phyloP scores from a whole-genome alignment of 2,888 invertebrate genomes.

The Subacronicta megacephala region DNA sequence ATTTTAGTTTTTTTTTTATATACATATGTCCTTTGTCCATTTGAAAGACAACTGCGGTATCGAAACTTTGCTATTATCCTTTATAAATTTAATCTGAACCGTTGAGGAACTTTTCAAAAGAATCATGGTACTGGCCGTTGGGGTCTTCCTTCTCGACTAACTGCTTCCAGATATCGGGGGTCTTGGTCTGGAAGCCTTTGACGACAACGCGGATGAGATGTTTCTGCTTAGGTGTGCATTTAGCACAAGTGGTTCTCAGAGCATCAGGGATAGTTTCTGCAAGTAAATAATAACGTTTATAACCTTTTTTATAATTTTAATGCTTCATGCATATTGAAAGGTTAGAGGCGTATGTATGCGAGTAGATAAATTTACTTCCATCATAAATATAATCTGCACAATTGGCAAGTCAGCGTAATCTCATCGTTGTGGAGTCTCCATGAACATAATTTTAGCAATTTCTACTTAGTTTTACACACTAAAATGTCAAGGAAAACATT shows the following conservation, averaged over 20 bases:
- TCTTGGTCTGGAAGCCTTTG: conserved; percentile 90
- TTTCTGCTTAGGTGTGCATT: conserved; percentile 91
- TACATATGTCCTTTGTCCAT: not conserved
- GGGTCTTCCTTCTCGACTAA: conserved; percentile 92
- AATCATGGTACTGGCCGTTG: conserved; percentile 89
- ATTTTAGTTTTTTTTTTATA: not conserved
- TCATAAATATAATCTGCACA: no score
- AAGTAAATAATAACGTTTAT: not conserved
- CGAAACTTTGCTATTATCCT: no score
- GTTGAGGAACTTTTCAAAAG: conserved; percentile 86
- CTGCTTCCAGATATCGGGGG: conserved; percentile 91
- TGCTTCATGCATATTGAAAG: no score
- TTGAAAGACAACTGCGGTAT: not conserved
- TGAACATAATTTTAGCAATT: no score
- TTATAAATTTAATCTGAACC: conserved; percentile 61
- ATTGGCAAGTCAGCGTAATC: no score
- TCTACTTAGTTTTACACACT: no score
- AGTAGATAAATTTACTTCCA: no score
- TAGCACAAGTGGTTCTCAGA: conserved; percentile 86
- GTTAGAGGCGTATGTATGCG: no score
- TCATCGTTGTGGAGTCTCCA: no score
- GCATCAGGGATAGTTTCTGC: conserved; percentile 80
- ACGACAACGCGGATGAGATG: conserved; percentile 89
- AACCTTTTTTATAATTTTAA: no score
- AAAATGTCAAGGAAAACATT: no score